These are phyloP conservation scores for Varanus salvator DNA, from an alignment of 2,113 vertebrate species.

Conservation along the genomic window DNA sequence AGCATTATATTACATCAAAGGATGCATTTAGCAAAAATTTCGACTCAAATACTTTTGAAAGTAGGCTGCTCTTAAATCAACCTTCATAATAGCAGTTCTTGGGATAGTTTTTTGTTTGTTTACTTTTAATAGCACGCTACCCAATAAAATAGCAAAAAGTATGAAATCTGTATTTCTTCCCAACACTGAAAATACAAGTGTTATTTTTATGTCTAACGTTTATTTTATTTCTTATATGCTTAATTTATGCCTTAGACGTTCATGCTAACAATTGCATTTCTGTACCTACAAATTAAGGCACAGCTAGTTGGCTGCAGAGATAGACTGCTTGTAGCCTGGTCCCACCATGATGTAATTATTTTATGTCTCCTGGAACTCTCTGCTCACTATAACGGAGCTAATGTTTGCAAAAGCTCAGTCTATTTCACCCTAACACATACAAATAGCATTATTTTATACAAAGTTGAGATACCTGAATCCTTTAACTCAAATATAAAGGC, in stretches of 20 bases:
- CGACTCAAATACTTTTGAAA: background rate
- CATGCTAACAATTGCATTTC: background rate
- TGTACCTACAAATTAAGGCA: background rate
- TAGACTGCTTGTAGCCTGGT: background rate
- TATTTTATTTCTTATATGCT: too few species aligned
- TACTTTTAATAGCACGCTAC: background rate
- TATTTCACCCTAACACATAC: slow-evolving; percentile 17
- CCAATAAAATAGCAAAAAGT: background rate
- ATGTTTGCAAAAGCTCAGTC: slow-evolving; percentile 28
- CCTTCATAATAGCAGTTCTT: background rate
- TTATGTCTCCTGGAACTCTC: background rate
- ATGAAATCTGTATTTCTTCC: background rate
- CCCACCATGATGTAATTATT: background rate
- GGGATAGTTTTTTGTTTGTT: background rate
- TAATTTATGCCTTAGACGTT: background rate
- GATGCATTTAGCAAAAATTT: background rate
- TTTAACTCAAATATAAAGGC: background rate
- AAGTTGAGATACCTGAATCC: slow-evolving; percentile 13
- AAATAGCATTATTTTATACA: slow-evolving; percentile 44
- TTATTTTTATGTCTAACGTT: too few species aligned
- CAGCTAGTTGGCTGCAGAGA: background rate
- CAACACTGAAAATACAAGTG: background rate
- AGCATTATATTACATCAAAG: background rate
- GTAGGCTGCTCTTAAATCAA: background rate
- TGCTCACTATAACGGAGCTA: slow-evolving; percentile 27